phyloP scores from a whole-genome alignment of 2,113 vertebrate species.

The Camelus dromedarius region DNA sequence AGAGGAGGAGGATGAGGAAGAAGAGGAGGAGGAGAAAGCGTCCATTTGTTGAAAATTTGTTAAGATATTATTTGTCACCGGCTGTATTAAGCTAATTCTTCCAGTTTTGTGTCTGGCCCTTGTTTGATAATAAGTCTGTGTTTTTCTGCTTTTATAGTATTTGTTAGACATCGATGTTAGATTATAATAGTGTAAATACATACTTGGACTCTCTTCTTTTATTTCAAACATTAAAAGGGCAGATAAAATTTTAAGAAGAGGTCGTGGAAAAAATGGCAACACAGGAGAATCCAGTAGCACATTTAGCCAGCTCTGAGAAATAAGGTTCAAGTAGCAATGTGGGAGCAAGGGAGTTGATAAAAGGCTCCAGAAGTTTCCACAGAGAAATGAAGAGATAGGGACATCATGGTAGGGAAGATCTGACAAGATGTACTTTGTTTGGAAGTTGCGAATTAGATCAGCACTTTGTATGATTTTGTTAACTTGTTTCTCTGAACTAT shows the following conservation, averaged over 20 bases:
- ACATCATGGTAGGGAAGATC: not conserved
- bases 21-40: conserved; percentile 70
- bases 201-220: not conserved
- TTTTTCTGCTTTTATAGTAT: not conserved
- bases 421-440: not conserved
- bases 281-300: not conserved
- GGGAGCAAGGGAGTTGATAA: not conserved
- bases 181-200: not conserved
- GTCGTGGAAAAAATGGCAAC: not conserved
- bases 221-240: not conserved
- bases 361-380: not conserved
- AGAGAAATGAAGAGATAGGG: not conserved
- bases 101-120: not conserved
- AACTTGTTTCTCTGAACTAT: not conserved
- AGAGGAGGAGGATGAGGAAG: conserved; percentile 83
- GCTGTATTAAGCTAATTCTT: not conserved
- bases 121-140: conserved; percentile 10
- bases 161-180: not conserved
- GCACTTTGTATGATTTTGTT: not conserved
- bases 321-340: not conserved
- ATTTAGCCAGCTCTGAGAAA: not conserved
- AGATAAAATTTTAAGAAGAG: not conserved
- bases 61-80: not conserved
- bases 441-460: not conserved
- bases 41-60: not conserved